Percentiles rank a stretch among this genome's conserved stretches.
These are phyloP conservation scores for Monochamus saltuarius DNA, from an alignment of 1,140 invertebrate genomes.

Conservation along the genomic window DNA sequence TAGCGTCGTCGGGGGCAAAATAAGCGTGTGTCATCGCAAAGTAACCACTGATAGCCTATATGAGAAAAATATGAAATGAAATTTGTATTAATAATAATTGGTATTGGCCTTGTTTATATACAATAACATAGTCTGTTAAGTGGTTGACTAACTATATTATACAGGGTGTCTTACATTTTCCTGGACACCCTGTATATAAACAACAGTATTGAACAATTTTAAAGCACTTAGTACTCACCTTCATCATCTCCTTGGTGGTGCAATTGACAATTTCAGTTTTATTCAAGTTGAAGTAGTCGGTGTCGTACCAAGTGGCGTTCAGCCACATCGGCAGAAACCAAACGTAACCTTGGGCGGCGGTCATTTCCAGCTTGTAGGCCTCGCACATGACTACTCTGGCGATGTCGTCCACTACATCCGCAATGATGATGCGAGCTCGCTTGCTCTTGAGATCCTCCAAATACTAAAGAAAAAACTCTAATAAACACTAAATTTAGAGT, in stretches of 20 bases:
- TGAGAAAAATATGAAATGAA: constrained; percentile 9
- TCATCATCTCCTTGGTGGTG: constrained; percentile 63
- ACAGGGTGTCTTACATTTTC: too few species aligned
- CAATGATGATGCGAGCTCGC: constrained; percentile 73
- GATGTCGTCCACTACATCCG: constrained; percentile 69
- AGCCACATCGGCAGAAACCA: constrained; percentile 84
- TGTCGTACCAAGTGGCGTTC: constrained; percentile 66
- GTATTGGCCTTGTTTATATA: too few species aligned
- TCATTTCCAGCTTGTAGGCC: constrained; percentile 71
- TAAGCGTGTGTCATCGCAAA: constrained; percentile 71
- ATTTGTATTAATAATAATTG: too few species aligned
- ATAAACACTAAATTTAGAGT: too few species aligned
- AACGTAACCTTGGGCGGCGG: constrained; percentile 67
- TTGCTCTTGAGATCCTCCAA: constrained; percentile 68
- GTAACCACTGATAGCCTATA: constrained; percentile 72
- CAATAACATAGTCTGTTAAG: too few species aligned
- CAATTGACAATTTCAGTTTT: constrained; percentile 60
- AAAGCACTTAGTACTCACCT: constrained; percentile 44
- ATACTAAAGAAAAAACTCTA: constrained; percentile 59
- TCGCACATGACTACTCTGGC: constrained; percentile 75
- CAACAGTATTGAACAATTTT: background rate
- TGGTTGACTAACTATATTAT: too few species aligned
- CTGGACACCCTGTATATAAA: too few species aligned
- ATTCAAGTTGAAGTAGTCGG: constrained; percentile 59
- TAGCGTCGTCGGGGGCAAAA: constrained; percentile 60